A percentile compares a stretch with the other conserved stretches of the same genome.
phyloP scores from a whole-genome alignment of 2,888 invertebrate species.

The Helicoverpa assulta region DNA sequence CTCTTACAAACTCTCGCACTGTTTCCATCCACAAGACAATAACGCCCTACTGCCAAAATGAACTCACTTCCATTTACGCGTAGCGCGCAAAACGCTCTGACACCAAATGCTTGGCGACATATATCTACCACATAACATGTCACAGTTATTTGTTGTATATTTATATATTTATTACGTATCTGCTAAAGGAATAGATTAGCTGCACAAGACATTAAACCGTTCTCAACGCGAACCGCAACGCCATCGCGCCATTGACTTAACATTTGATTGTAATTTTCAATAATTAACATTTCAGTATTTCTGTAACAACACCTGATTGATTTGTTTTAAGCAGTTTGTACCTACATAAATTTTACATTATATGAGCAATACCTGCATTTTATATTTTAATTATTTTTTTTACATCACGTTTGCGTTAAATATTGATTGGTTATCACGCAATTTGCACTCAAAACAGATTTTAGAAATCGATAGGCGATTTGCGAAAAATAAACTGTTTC shows the following conservation, averaged over 20 bases:
- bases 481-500: constrained; percentile 46
- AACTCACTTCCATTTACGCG: constrained; percentile 43
- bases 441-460: constrained; percentile 29
- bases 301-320: constrained; percentile 33
- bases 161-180: constrained; percentile 22
- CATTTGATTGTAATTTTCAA: constrained; percentile 43
- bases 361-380: constrained; percentile 11
- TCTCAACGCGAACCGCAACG: constrained; percentile 13
- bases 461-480: constrained; percentile 19
- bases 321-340: constrained; percentile 40
- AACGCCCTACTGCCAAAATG: constrained; percentile 57
- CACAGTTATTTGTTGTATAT: constrained; percentile 37
- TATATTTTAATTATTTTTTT: constrained; percentile 34
- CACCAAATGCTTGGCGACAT: constrained; percentile 42
- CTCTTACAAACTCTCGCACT: constrained; percentile 69
- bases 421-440: constrained; percentile 26
- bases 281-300: constrained; percentile 52
- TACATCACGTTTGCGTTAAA: constrained; percentile 30
- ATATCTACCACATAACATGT: constrained; percentile 33
- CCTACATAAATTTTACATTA: constrained; percentile 12
- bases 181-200: constrained; percentile 40
- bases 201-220: constrained; percentile 16
- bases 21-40: constrained; percentile 65
- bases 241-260: constrained; percentile 18
- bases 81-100: constrained; percentile 51